Conservation (phyloP, 2,888 invertebrate genomes). For the Xylota segnis region DNA sequence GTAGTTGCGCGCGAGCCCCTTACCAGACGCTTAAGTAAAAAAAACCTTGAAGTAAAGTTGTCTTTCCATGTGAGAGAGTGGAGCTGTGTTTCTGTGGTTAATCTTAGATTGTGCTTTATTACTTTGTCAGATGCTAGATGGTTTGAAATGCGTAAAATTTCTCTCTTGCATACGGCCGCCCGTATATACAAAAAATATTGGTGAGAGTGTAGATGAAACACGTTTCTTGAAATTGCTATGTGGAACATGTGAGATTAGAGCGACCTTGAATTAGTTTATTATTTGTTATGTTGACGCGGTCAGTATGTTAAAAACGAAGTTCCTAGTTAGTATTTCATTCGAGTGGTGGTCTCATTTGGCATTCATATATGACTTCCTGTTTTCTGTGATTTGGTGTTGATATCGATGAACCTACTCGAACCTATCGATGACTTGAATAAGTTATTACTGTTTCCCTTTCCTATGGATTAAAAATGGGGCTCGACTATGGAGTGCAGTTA, state of each 20-base stretch:
- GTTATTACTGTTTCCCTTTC: not conserved
- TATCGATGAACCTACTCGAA: not conserved
- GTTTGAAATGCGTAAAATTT: not conserved
- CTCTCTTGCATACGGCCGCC: not conserved
- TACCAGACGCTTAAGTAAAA: not conserved
- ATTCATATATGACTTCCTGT: not conserved
- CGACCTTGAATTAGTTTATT: slow-evolving; percentile 54
- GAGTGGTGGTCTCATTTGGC: not conserved
- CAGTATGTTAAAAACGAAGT: slow-evolving; percentile 27
- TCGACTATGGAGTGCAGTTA: not conserved
- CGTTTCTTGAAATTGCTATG: slow-evolving; percentile 34
- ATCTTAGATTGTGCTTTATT: not conserved
- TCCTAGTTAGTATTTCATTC: slow-evolving; percentile 34
- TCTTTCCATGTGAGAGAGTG: slow-evolving; percentile 22
- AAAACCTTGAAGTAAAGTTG: slow-evolving; percentile 51
- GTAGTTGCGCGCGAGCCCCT: slow-evolving; percentile 51
- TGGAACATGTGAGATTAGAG: slow-evolving; percentile 44
- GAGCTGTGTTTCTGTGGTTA: not conserved
- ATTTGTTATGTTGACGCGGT: slow-evolving; percentile 29
- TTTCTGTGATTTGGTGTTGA: not conserved
- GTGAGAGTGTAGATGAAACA: slow-evolving; percentile 36
- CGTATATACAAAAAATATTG: not conserved
- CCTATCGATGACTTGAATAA: not conserved
- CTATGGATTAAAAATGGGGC: not conserved
- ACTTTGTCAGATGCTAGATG: slow-evolving; percentile 18